Percentiles rank a stretch among this genome's conserved stretches.
Evolutionary conservation across 2,888 invertebrate species (phyloP).

Genomic region (Drosophila putrida): DNA sequence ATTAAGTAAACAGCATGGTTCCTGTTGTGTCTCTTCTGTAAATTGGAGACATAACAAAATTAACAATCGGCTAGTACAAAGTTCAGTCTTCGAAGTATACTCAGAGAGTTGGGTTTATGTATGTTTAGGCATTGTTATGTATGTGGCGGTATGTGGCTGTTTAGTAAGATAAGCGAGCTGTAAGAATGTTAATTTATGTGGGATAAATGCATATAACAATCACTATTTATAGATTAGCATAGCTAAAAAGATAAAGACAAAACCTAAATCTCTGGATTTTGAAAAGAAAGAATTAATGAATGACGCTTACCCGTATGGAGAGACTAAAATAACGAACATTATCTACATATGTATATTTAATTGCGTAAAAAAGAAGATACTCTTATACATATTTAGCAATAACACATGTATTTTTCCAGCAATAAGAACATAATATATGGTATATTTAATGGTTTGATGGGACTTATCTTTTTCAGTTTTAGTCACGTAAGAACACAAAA

Average conservation of each 20-base stretch:
- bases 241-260: constrained; percentile 54
- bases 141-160: constrained; percentile 43
- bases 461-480: constrained; percentile 43
- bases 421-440: constrained; percentile 9
- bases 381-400: constrained; percentile 29
- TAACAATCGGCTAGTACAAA: constrained; percentile 60
- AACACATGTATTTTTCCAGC: constrained; percentile 41
- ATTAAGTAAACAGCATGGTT: constrained; percentile 67
- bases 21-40: constrained; percentile 24
- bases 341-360: constrained; percentile 24
- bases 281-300: background rate
- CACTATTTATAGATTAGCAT: constrained; percentile 76
- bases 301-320: constrained; percentile 25
- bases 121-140: constrained; percentile 21
- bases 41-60: background rate
- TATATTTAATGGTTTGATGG: constrained; percentile 23
- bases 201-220: constrained; percentile 76
- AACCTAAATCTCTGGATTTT: constrained; percentile 20
- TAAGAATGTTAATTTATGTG: constrained; percentile 42
- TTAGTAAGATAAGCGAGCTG: constrained; percentile 42
- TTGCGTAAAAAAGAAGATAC: constrained; percentile 13
- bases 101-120: constrained; percentile 40
- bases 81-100: constrained; percentile 47
- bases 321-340: constrained; percentile 26
- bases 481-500: constrained; percentile 39